Conservation (phyloP, 2,888 invertebrate species). For the Microctonus brassicae region DNA sequence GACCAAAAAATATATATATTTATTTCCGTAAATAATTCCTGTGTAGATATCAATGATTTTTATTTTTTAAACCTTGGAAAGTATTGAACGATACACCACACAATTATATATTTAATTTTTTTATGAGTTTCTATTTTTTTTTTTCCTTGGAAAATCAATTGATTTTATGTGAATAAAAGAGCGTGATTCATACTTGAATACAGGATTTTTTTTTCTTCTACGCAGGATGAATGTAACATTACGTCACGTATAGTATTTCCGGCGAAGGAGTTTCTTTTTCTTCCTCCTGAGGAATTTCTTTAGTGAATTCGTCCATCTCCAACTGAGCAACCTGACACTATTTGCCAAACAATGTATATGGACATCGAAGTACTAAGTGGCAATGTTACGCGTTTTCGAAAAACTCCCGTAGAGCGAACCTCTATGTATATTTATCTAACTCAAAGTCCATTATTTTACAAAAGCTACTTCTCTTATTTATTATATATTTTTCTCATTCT, state of each 20-base stretch:
- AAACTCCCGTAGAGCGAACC: conserved; percentile 55
- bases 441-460: conserved; percentile 38
- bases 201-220: conserved; percentile 8
- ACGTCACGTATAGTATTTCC: background rate
- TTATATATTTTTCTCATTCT: background rate
- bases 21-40: background rate
- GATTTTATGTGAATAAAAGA: too few relatives aligned
- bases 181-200: background rate
- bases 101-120: too few relatives aligned
- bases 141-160: background rate
- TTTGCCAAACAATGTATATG: conserved; percentile 58
- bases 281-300: conserved; percentile 41
- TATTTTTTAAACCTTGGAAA: background rate
- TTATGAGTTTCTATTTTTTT: conserved; percentile 6
- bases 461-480: conserved; percentile 18
- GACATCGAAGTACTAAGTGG: conserved; percentile 57
- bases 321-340: conserved; percentile 58
- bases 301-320: conserved; percentile 44
- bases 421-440: conserved; percentile 19
- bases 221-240: background rate
- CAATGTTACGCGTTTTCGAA: conserved; percentile 60
- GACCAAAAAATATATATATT: background rate
- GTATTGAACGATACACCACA: too few relatives aligned
- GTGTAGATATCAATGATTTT: background rate
- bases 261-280: conserved; percentile 37